phyloP scores from a whole-genome alignment of 37 sponge, comb jelly and placozoan species.

The Beroe forskalii region DNA sequence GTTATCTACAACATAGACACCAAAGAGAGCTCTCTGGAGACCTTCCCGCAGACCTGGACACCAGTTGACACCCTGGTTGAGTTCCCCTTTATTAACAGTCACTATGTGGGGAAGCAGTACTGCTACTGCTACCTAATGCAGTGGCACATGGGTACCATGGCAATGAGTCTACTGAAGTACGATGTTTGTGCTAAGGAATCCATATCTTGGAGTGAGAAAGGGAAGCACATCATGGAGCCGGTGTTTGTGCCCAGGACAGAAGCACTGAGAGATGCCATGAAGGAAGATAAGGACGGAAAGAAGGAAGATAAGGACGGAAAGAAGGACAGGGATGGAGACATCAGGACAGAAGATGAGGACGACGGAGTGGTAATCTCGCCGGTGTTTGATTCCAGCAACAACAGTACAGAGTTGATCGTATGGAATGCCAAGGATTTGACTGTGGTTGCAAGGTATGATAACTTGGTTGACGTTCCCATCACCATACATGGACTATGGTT shows the following conservation, averaged over 20 bases:
- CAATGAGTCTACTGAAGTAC: constrained; percentile 50
- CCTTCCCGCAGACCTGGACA: background rate
- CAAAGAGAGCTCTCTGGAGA: background rate
- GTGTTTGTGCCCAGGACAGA: constrained; percentile 20
- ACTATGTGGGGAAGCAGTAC: constrained; percentile 5
- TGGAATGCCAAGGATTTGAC: constrained; percentile 12
- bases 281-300: too few species aligned
- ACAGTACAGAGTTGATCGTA: background rate
- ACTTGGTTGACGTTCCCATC: background rate
- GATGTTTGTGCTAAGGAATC: background rate
- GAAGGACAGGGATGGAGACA: background rate
- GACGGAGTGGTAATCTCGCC: constrained; percentile 27
- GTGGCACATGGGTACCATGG: constrained; percentile 33
- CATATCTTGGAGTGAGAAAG: background rate
- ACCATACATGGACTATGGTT: constrained; percentile 41
- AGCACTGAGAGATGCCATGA: too few species aligned
- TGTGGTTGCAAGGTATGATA: background rate
- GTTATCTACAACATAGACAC: constrained; percentile 23
- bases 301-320: too few species aligned
- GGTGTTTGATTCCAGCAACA: background rate
- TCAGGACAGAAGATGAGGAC: background rate
- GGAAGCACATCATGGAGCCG: constrained; percentile 40
- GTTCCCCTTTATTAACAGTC: constrained; percentile 8
- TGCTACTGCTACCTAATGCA: constrained; percentile 31
- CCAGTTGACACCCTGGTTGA: background rate